phyloP scores from a whole-genome alignment of 2,113 vertebrate species.

The Meleagris gallopavo region DNA sequence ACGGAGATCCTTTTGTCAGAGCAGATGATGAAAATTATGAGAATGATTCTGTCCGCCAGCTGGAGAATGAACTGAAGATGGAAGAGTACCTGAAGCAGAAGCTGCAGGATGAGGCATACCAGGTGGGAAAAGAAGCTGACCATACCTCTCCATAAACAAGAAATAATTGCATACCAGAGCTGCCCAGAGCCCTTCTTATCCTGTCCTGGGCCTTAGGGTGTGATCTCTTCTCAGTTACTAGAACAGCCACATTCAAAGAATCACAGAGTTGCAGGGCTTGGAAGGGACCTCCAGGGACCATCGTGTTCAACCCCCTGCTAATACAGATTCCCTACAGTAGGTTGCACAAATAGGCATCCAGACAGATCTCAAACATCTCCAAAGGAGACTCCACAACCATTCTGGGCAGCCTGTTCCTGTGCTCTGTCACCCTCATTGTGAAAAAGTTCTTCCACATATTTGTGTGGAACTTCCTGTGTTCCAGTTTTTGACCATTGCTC shows the following conservation, averaged over 20 bases:
- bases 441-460: no score
- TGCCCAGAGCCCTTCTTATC: not conserved
- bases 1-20: conserved; percentile 80
- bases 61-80: conserved; percentile 90
- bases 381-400: no score
- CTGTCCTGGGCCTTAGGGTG: not conserved
- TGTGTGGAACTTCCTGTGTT: no score
- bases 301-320: no score
- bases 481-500: no score
- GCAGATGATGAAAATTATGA: conserved; percentile 88
- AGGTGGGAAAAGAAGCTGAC: conserved; percentile 78
- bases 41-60: conserved; percentile 89
- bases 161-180: not conserved
- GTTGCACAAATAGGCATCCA: no score
- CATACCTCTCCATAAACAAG: not conserved
- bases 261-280: no score
- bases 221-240: not conserved
- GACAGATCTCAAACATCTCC: no score
- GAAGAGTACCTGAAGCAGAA: conserved; percentile 92
- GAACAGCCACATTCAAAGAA: not conserved
- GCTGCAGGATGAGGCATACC: conserved; percentile 88
- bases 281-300: no score
- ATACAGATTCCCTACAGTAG: no score
- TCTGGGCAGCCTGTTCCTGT: no score
- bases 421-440: no score